These are phyloP conservation scores for Autographa gamma DNA, from an alignment of 2,888 invertebrate genomes.

Conservation along the genomic window DNA sequence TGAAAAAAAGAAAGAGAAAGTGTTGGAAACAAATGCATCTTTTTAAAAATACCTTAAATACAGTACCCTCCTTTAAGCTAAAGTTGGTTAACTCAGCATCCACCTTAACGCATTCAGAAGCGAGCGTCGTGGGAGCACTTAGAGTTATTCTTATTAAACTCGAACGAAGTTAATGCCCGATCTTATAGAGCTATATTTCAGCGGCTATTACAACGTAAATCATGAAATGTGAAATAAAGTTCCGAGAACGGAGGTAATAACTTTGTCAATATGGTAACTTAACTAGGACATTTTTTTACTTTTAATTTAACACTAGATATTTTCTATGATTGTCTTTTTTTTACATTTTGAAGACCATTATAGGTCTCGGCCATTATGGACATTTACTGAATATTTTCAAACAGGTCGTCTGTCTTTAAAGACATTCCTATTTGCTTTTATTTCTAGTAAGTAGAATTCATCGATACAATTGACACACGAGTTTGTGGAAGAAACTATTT, in stretches of 20 bases:
- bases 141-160: slow-evolving; percentile 56
- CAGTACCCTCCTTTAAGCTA: not conserved
- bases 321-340: not conserved
- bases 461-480: too few species aligned
- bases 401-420: too few species aligned
- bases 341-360: too few species aligned
- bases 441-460: too few species aligned
- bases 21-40: too few species aligned
- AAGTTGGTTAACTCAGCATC: not conserved
- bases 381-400: too few species aligned
- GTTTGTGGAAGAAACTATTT: too few species aligned
- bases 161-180: slow-evolving; percentile 44
- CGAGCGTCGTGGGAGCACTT: slow-evolving; percentile 27
- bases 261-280: slow-evolving; percentile 24
- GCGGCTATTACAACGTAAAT: slow-evolving; percentile 49
- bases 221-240: slow-evolving; percentile 48
- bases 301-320: not conserved
- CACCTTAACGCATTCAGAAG: slow-evolving; percentile 34
- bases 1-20: too few species aligned
- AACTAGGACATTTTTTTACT: not conserved
- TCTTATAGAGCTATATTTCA: slow-evolving; percentile 47
- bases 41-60: not conserved
- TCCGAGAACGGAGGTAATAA: slow-evolving; percentile 38
- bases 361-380: too few species aligned
- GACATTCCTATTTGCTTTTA: too few species aligned